Evolutionary conservation across 2,888 invertebrate species (phyloP).

Genomic region (Syrista parreyssii): DNA sequence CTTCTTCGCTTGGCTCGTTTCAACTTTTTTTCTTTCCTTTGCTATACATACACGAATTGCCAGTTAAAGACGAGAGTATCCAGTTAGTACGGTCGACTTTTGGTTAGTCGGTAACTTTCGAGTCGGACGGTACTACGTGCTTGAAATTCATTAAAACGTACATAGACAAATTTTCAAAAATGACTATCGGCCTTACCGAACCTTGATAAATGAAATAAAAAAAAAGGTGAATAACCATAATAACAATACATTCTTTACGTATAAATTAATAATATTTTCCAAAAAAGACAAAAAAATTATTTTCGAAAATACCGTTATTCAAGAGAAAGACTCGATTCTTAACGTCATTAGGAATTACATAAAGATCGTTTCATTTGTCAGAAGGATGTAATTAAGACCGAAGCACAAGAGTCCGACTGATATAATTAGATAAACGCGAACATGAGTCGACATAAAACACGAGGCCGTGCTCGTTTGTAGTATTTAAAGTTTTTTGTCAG

Average conservation of each 20-base stretch:
- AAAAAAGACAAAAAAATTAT: background rate
- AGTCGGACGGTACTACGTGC: background rate
- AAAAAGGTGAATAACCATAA: too few relatives aligned
- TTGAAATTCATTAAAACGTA: background rate
- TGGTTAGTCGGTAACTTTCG: background rate
- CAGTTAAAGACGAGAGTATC: background rate
- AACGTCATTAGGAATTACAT: background rate
- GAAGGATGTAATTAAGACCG: background rate
- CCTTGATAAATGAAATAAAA: background rate
- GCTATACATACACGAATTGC: background rate
- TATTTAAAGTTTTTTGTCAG: slow-evolving; percentile 1
- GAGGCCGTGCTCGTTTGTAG: slow-evolving; percentile 6
- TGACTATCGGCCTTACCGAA: background rate
- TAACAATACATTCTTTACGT: too few relatives aligned
- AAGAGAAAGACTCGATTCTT: background rate
- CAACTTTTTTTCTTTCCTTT: background rate
- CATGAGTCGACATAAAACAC: background rate
- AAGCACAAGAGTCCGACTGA: background rate
- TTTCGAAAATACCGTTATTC: background rate
- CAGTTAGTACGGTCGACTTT: background rate
- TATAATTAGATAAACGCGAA: slow-evolving; percentile 7
- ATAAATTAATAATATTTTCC: too few relatives aligned
- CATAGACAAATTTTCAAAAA: background rate
- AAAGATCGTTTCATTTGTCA: background rate
- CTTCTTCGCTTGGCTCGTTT: background rate